Evolutionary conservation across 2,888 invertebrate genomes (phyloP), one percentile per base, ranked within the genome.

Genomic region (Linnaemya vulpina): DNA sequence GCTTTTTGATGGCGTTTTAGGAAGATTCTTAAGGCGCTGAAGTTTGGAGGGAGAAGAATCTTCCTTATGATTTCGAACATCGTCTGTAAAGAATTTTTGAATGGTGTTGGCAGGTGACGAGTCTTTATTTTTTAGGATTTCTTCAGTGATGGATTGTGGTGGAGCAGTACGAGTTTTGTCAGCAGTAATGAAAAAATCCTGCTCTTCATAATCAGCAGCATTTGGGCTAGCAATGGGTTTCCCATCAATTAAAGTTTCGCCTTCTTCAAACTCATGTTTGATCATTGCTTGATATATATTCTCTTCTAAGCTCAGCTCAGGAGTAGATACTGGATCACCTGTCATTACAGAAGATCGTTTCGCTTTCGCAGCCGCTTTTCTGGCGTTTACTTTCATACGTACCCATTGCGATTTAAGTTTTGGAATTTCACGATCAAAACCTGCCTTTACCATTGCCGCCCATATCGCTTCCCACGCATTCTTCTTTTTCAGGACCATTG

Each of bases 391-490:
- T 43, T 79, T 71, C 71, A 79, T 71, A 13, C 78, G 51, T 20
- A 62, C 70, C 53, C 71, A 79, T 63, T 79, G 51, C 13, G 62
- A 30, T 38, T 79, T 79, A 1, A 79, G 53, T 30, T 71, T 79
- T 40, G 38, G 20, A 13, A 71, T 53, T 11, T 78, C 78, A 5
- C 62, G 60, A 40, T 70, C 22, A 20, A 25, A 68, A 0, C 75
- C 75, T 1, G 76, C 67, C 9, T 58, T 55, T 9, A 25, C 20
- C 75, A 65, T 75, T 17, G 5, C 17, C 1, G 15, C 49, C 1
- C 40, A 15, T 49, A 77, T 77, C 0, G 46, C 46, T n/a, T 60
- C 67, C 68, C 68, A 68, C 15, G 77, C 40, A 10, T 46, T 46
- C 25, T 46, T 65, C n/a, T 43, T 65, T 38, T 74, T 62, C 3